Percentiles rank a stretch among this genome's conserved stretches.
These are phyloP conservation scores for Trissolcus basalis DNA, from an alignment of 1,140 invertebrate genomes.

Conservation along the genomic window DNA sequence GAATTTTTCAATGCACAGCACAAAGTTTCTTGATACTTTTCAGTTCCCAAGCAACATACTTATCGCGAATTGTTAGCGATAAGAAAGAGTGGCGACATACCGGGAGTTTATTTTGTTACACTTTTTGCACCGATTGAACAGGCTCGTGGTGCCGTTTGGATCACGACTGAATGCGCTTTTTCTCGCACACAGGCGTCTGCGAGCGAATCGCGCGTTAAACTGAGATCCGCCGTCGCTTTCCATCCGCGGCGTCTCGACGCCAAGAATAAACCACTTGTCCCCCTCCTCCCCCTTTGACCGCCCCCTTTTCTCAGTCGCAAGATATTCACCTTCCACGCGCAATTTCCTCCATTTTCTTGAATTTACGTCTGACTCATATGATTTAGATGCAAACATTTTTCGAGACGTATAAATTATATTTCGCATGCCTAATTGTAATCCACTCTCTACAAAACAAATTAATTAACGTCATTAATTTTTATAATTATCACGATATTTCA, in stretches of 20 bases:
- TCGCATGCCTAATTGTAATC: too few species aligned
- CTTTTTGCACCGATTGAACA: conserved; percentile 7
- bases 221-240: conserved; percentile 61
- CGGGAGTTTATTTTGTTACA: background rate
- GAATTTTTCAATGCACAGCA: too few species aligned
- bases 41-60: too few species aligned
- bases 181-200: conserved; percentile 26
- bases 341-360: conserved; percentile 46
- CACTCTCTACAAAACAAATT: too few species aligned
- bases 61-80: too few species aligned
- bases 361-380: conserved; percentile 23
- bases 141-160: background rate
- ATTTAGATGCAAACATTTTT: conserved; percentile 1
- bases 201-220: conserved; percentile 52
- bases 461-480: too few species aligned
- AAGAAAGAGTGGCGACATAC: background rate
- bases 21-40: too few species aligned
- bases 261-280: conserved; percentile 70
- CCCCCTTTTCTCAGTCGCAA: conserved; percentile 27
- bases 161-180: conserved; percentile 21
- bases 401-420: too few species aligned
- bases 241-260: conserved; percentile 64
- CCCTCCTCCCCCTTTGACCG: conserved; percentile 40
- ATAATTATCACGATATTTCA: too few species aligned
- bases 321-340: conserved; percentile 55